Conservation (phyloP, 2,113 vertebrate genomes). For the Hyaena hyaena region DNA sequence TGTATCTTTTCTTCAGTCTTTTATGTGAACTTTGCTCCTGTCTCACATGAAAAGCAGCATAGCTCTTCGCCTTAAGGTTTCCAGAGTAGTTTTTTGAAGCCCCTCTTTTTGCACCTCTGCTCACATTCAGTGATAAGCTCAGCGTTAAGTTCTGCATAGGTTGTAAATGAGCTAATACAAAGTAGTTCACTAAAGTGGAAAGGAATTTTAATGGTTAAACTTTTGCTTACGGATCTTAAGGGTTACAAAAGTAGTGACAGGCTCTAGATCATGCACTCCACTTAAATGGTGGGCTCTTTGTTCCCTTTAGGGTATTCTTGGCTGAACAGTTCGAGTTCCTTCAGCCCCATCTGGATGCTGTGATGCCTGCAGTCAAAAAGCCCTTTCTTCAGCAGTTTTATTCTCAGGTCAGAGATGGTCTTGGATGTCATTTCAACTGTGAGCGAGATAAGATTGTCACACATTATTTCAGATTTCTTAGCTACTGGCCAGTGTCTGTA, state of each 20-base stretch:
- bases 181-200: background rate
- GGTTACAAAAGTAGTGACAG: background rate
- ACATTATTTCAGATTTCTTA: background rate
- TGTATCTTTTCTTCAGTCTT: background rate
- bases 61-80: background rate
- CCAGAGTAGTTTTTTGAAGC: background rate
- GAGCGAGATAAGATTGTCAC: background rate
- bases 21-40: background rate
- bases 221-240: constrained; percentile 23
- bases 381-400: constrained; percentile 99
- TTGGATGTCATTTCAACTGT: background rate
- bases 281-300: constrained; percentile 68
- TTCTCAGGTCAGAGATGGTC: constrained; percentile 92
- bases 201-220: constrained; percentile 20
- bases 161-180: background rate
- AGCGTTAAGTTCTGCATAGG: background rate
- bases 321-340: constrained; percentile 98
- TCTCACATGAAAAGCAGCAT: background rate
- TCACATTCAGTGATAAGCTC: background rate
- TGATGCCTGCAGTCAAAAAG: constrained; percentile 99
- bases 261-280: background rate
- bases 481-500: background rate
- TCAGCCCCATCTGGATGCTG: constrained; percentile 96
- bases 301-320: constrained; percentile 93
- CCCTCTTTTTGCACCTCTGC: background rate